These are phyloP conservation scores for Apotomis capreana DNA, from an alignment of 2,888 invertebrate genomes.

Conservation along the genomic window DNA sequence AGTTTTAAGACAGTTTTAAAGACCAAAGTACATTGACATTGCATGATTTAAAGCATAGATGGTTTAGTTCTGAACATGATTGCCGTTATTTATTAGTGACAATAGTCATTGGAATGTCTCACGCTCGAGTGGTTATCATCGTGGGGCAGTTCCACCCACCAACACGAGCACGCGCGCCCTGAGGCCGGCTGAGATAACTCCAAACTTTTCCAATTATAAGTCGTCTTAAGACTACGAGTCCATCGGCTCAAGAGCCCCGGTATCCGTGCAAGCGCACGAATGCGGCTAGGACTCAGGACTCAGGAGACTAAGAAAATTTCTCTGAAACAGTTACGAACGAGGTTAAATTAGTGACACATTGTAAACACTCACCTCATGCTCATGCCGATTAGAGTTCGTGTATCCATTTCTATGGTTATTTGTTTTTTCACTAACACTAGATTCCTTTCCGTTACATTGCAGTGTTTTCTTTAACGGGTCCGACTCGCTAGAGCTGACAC, in stretches of 20 bases:
- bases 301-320: constrained; percentile 28
- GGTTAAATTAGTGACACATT: constrained; percentile 53
- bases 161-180: not conserved
- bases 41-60: not conserved
- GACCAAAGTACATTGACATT: too few relatives aligned
- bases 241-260: not conserved
- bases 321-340: constrained; percentile 28
- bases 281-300: not conserved
- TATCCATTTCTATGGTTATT: constrained; percentile 64
- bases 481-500: constrained; percentile 50
- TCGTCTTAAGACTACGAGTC: not conserved
- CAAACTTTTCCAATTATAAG: not conserved
- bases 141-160: not conserved
- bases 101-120: constrained; percentile 26
- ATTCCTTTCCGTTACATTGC: constrained; percentile 56
- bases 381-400: constrained; percentile 55
- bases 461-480: constrained; percentile 49
- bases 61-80: not conserved
- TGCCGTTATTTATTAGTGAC: not conserved
- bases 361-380: constrained; percentile 66
- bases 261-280: not conserved
- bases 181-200: not conserved
- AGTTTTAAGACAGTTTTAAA: too few relatives aligned
- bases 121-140: constrained; percentile 11
- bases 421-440: constrained; percentile 62